These are phyloP conservation scores for Andinoacara biseriatus DNA, from an alignment of 2,113 vertebrate genomes.

Conservation along the genomic window DNA sequence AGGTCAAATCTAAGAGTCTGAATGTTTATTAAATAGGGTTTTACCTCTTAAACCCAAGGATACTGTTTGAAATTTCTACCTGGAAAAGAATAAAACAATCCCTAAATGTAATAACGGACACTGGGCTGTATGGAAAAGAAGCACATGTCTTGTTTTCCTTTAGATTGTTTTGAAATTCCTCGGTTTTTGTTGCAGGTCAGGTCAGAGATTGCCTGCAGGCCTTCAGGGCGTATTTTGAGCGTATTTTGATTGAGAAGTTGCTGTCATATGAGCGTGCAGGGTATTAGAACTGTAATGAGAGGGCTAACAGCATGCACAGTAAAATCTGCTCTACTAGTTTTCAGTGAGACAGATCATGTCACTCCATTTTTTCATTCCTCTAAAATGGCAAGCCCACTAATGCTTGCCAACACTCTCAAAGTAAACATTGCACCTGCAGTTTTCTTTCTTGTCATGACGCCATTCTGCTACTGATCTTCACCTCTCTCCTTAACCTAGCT, in stretches of 20 bases:
- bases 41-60: too few relatives aligned
- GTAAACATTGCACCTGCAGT: too few relatives aligned
- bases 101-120: neutral
- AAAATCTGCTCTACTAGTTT: neutral
- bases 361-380: neutral
- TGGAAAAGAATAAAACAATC: neutral
- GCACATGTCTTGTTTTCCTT: too few relatives aligned
- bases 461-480: too few relatives aligned
- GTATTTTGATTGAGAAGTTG: accelerated
- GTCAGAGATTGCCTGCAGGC: too few relatives aligned
- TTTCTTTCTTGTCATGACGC: too few relatives aligned
- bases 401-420: too few relatives aligned
- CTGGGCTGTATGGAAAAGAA: neutral
- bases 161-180: neutral
- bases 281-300: neutral
- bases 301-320: neutral
- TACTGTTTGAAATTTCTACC: neutral
- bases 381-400: neutral
- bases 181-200: too few relatives aligned
- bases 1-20: too few relatives aligned
- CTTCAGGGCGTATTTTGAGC: too few relatives aligned
- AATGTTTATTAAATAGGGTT: too few relatives aligned
- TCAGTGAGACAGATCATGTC: neutral
- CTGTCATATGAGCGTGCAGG: neutral
- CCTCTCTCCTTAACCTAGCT: too few relatives aligned